Percentiles rank a stretch among this genome's conserved stretches.
Conservation (phyloP, 2,797 vertebrate genomes). For the Capromys pilorides region DNA sequence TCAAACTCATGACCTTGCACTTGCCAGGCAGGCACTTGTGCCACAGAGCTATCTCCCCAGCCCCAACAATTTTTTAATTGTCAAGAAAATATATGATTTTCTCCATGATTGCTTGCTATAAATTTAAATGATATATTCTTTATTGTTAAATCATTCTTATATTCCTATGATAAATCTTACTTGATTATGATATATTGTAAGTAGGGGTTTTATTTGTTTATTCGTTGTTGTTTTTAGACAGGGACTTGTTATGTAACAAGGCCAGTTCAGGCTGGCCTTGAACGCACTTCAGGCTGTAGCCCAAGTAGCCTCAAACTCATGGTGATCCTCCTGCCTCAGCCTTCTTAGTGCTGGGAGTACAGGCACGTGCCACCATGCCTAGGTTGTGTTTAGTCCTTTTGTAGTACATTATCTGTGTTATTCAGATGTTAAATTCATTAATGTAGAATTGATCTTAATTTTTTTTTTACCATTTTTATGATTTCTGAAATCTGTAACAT, state of each 20-base stretch:
- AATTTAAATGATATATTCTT: slow-evolving; percentile 10
- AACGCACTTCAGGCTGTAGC: too few relatives aligned
- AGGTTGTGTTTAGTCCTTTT: background rate
- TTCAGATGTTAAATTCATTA: slow-evolving; percentile 31
- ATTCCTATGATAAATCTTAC: too few relatives aligned
- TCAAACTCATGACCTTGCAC: too few relatives aligned
- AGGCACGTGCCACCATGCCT: background rate
- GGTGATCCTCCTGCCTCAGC: background rate
- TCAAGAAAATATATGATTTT: slow-evolving; percentile 17
- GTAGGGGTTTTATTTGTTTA: background rate
- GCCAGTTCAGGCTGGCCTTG: background rate
- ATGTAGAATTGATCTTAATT: background rate
- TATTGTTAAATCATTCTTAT: background rate
- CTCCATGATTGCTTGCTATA: background rate
- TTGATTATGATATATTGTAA: background rate
- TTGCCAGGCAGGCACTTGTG: too few relatives aligned
- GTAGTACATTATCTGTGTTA: background rate
- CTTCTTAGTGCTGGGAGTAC: background rate
- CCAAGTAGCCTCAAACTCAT: background rate
- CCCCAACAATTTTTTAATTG: background rate
- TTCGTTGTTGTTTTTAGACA: background rate
- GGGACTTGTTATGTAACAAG: background rate
- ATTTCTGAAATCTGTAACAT: background rate
- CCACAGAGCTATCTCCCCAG: too few relatives aligned
- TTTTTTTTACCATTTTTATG: slow-evolving; percentile 38